Conservation (phyloP, 2,888 invertebrate genomes). For the Perizoma affinitatum region DNA sequence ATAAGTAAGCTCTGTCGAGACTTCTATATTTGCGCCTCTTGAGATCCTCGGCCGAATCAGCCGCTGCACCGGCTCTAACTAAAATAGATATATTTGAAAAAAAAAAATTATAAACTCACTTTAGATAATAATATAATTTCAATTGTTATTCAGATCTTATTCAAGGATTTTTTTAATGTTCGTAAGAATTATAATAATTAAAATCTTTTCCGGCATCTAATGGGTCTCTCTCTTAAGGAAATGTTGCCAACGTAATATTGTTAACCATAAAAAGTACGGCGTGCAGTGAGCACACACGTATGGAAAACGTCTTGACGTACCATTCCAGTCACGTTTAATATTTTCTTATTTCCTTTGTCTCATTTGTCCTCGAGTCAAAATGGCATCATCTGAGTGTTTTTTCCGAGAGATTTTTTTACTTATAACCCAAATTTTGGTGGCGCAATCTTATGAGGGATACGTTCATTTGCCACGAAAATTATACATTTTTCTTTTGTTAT, state of each 20-base stretch:
- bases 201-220: constrained; percentile 18
- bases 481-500: constrained; percentile 17
- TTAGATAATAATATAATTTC: no score
- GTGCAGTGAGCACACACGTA: constrained; percentile 65
- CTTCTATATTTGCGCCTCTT: no score
- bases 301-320: constrained; percentile 71
- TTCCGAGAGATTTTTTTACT: constrained; percentile 53
- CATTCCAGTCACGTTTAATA: constrained; percentile 80
- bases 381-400: constrained; percentile 70
- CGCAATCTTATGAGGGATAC: constrained; percentile 41
- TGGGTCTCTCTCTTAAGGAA: constrained; percentile 27
- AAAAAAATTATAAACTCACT: no score
- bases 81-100: no score
- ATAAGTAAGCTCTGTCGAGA: no score
- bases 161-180: background rate
- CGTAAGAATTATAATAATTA: constrained; percentile 6
- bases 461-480: constrained; percentile 29
- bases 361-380: constrained; percentile 76
- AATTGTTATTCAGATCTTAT: no score
- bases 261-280: constrained; percentile 38
- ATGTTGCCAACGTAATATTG: constrained; percentile 26
- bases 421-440: constrained; percentile 43
- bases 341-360: constrained; percentile 82
- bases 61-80: no score
- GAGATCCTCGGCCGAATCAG: no score